phyloP scores from a whole-genome alignment of 2,113 vertebrate genomes.

The Pionites leucogaster region DNA sequence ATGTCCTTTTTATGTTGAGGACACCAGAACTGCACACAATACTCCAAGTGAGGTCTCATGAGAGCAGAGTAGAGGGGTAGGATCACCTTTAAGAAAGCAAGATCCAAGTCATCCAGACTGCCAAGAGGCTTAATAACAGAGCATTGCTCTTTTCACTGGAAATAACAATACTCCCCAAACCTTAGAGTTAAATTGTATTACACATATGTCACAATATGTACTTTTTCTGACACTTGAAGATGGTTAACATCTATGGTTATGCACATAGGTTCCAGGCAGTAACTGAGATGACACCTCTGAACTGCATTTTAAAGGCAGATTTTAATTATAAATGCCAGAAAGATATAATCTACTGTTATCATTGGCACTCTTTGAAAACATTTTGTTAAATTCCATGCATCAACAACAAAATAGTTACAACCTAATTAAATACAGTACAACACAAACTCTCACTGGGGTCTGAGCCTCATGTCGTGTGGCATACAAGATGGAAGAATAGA shows the following conservation, averaged over 20 bases:
- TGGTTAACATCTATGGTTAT: background rate
- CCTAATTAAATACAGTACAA: constrained; percentile 39
- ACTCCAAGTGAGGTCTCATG: too few relatives aligned
- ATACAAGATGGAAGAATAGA: background rate
- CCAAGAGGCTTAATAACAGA: background rate
- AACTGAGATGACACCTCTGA: background rate
- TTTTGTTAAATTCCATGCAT: constrained; percentile 53
- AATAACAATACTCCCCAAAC: background rate
- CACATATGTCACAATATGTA: background rate
- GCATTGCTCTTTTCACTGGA: background rate
- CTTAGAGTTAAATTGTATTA: background rate
- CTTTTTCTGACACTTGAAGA: background rate
- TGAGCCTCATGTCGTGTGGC: background rate
- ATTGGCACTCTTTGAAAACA: background rate
- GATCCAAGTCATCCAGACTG: background rate
- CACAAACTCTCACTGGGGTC: background rate
- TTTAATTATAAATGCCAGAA: constrained; percentile 18
- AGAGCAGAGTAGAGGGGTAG: too few relatives aligned
- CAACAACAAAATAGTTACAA: constrained; percentile 30
- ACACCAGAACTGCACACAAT: too few relatives aligned
- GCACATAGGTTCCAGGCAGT: background rate
- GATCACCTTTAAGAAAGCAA: background rate
- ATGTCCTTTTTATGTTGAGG: too few relatives aligned
- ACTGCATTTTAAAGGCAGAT: background rate
- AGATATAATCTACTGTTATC: constrained; percentile 27